phyloP scores from a whole-genome alignment of 23 tunicate species.

The Phallusia fumigata region DNA sequence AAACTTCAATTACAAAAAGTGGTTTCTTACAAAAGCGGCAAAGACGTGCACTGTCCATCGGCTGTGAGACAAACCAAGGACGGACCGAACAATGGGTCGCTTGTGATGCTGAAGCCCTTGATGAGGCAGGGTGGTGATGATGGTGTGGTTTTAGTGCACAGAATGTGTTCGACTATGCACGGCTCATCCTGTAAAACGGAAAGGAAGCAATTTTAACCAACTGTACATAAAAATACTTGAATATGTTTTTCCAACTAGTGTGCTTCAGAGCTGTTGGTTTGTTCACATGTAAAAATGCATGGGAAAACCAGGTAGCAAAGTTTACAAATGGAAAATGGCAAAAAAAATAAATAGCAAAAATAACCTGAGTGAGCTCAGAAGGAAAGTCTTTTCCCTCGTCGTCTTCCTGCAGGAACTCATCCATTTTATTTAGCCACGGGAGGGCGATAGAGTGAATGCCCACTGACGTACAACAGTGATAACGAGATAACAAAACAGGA shows the following conservation, averaged over 20 bases:
- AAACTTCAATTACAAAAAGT: too few species aligned
- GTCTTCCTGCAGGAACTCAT: constrained; percentile 51
- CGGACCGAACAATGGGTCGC: constrained; percentile 77
- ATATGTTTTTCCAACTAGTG: too few species aligned
- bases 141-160: constrained; percentile 80
- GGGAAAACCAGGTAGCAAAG: too few species aligned
- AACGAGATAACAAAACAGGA: constrained; percentile 63
- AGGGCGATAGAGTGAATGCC: constrained; percentile 87
- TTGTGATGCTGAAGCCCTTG: constrained; percentile 64
- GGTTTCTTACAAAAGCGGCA: constrained; percentile 75
- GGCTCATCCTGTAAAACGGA: constrained; percentile 65
- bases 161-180: constrained; percentile 77
- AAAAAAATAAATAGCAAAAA: too few species aligned
- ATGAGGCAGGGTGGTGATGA: constrained; percentile 45
- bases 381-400: constrained; percentile 58
- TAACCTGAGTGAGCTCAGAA: constrained; percentile 47
- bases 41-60: constrained; percentile 71
- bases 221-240: too few species aligned
- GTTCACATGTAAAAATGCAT: too few species aligned
- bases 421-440: constrained; percentile 90
- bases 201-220: neutral
- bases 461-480: constrained; percentile 82
- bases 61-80: constrained; percentile 68
- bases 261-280: too few species aligned
- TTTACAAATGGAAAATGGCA: too few species aligned